Base-by-base conservation (phyloP, 2,888 invertebrate species). In the Sinhomidia bicolor region DNA sequence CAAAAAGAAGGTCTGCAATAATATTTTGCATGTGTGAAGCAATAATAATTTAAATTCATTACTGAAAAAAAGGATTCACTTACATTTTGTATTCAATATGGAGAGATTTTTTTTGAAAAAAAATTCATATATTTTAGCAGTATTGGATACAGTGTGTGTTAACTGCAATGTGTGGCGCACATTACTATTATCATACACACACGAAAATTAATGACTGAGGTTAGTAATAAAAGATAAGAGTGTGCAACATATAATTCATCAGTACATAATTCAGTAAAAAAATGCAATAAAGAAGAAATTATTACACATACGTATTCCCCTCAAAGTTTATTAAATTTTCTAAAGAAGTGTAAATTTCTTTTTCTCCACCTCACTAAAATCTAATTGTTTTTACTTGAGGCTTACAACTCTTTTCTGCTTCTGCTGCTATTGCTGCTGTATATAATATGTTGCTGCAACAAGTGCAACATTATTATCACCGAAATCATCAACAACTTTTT, bases 371-470 rank as follows among this genome's bases (percentile, higher is more conserved):
- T 44, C 32, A 44, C 47, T 47, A 26, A 36, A 47, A 47, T 47
- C 23, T 44, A 6, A 74, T 74, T 74, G 47, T 74, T 74, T 71
- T 74, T 74, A 47, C 74, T n/a, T 47, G 74, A 23, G 47, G 74
- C 74, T 17, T 26, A 71, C 20, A 71, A 1, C 29, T 10, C 0
- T 14, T n/a, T 36, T 26, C n/a, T 32, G 41, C 12, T 71, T 14
- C 29, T 62, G 62, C 29, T 26, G 10, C 65, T 26, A 32, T 9
- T n/a, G 41, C 12, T 71, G 32, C 29, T 62, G 62, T 17, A 47
- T 17, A 47, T 29, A 29, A 32, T 41, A 80, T 44, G n/a, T n/a
- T n/a, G n/a, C n/a, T n/a, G 57, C 80, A 80, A 80, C 80, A 80
- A 80, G 80, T 80, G 80, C 62, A 80, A 44, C 44, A 26, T 29